phyloP scores from a whole-genome alignment of 2,888 invertebrate species.

The Protophormia terraenovae region DNA sequence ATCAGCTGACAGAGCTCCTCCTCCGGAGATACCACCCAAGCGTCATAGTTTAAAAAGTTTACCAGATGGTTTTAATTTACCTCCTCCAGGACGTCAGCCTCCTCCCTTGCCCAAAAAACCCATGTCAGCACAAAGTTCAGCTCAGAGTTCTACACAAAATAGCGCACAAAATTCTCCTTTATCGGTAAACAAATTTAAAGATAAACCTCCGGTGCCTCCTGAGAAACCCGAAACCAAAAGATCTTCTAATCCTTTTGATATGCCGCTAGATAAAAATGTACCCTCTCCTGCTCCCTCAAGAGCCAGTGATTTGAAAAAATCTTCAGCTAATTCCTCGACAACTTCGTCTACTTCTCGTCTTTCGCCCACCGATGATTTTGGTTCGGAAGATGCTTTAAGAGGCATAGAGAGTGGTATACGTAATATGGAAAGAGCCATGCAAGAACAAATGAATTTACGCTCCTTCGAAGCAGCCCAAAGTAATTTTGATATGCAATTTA shows the following conservation, averaged over 20 bases:
- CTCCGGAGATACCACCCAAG: slow-evolving; percentile 81
- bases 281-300: slow-evolving; percentile 78
- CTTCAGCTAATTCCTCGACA: slow-evolving; percentile 66
- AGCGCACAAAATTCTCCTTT: slow-evolving; percentile 80
- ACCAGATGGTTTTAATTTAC: slow-evolving; percentile 77
- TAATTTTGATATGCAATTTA: slow-evolving; percentile 76
- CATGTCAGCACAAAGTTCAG: slow-evolving; percentile 75
- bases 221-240: slow-evolving; percentile 75
- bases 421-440: slow-evolving; percentile 82
- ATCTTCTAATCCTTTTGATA: slow-evolving; percentile 79
- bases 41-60: slow-evolving; percentile 79
- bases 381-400: slow-evolving; percentile 81
- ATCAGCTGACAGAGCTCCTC: slow-evolving; percentile 77
- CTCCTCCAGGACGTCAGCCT: slow-evolving; percentile 78
- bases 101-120: slow-evolving; percentile 80
- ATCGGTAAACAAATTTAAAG: slow-evolving; percentile 77
- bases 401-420: slow-evolving; percentile 81
- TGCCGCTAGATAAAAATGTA: slow-evolving; percentile 73
- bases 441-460: slow-evolving; percentile 81
- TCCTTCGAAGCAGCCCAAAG: slow-evolving; percentile 78
- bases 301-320: slow-evolving; percentile 76
- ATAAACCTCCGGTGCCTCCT: slow-evolving; percentile 76
- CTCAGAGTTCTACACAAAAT: slow-evolving; percentile 71
- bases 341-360: slow-evolving; percentile 68
- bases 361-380: slow-evolving; percentile 80